Evolutionary conservation across 2,888 invertebrate genomes (phyloP), one percentile per base, ranked within the genome.

Genomic region (Clanis bilineata): DNA sequence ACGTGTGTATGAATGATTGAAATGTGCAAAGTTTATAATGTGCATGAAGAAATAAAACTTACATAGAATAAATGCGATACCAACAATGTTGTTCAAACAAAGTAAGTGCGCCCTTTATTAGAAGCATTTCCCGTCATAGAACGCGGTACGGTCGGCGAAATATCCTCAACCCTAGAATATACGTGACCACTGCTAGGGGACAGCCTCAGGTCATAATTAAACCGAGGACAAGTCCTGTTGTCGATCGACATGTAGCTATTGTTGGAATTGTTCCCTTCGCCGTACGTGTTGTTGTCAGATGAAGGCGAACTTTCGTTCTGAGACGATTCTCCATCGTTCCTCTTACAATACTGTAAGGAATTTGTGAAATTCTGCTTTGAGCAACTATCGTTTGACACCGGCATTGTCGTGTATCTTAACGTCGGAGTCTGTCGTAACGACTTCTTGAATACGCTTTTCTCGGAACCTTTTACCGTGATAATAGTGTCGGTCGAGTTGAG

Each of bases 181-280:
- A 91, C 90, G 85, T 92, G 92, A 85, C 92, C 91, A 75, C 82
- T 90, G 79, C 86, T 88, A 68, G 92, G 92, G 77, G 92, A 90
- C 63, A 89, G 85, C 90, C 90, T 80, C 73, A 91, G 86, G 90
- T 92, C 92, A 88, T 91, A 91, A 92, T 92, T 92, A 91, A 91
- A 90, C 79, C 92, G 90, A 77, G 91, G 85, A 87, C 91, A 91
- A 79, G 85, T 84, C 76, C 88, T 88, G 80, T 91, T 90, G 79
- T 94, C 94, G 73, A 94, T 94, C 67, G 94, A 94, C 85, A 94
- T 94, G 86, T 95, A 95, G 89, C 94, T 94, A 85, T 95, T 94
- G 85, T 94, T 94, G 76, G 94, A 90, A 79, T 94, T 93, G 76
- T 94, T 93, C 73, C 94, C 94, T 80, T 94, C 94, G 73, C 94